Percentiles rank a stretch among this genome's conserved stretches.
Conservation (phyloP, 2,113 vertebrate species). For the Gorsachius goisagi region DNA sequence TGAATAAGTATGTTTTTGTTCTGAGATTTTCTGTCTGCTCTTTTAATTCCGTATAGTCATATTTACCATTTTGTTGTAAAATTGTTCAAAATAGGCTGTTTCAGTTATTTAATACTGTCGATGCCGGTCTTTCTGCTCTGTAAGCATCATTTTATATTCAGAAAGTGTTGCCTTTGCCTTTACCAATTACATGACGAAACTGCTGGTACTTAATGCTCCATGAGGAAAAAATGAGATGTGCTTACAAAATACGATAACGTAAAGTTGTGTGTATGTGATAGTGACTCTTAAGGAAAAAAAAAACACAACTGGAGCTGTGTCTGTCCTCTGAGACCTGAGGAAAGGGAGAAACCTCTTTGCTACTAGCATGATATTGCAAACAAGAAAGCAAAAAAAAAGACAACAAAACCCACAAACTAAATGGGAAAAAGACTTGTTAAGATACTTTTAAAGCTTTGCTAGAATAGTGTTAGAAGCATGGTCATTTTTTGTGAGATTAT, state of each 20-base stretch:
- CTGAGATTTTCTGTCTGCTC: not conserved
- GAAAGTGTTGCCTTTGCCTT: not conserved
- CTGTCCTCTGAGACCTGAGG: not conserved
- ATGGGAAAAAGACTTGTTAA: not conserved
- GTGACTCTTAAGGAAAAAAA: not conserved
- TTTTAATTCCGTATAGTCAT: not conserved
- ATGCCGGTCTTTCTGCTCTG: not conserved
- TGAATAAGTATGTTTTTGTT: not conserved
- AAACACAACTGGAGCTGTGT: not conserved
- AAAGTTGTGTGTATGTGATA: not conserved
- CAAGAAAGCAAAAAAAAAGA: not conserved
- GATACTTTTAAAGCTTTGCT: not conserved
- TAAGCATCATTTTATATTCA: not conserved
- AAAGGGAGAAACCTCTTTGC: not conserved
- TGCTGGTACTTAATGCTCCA: not conserved
- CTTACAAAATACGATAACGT: not conserved
- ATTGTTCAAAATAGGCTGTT: not conserved
- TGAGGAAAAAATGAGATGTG: not conserved
- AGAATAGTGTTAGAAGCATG: not conserved
- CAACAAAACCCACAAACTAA: not conserved
- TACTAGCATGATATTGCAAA: not conserved
- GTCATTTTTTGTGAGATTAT: not conserved
- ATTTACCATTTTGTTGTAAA: not conserved
- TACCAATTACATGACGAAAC: not conserved
- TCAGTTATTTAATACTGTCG: not conserved